Conservation (phyloP, 1,140 invertebrate genomes). For the Hylaeus anthracinus region DNA sequence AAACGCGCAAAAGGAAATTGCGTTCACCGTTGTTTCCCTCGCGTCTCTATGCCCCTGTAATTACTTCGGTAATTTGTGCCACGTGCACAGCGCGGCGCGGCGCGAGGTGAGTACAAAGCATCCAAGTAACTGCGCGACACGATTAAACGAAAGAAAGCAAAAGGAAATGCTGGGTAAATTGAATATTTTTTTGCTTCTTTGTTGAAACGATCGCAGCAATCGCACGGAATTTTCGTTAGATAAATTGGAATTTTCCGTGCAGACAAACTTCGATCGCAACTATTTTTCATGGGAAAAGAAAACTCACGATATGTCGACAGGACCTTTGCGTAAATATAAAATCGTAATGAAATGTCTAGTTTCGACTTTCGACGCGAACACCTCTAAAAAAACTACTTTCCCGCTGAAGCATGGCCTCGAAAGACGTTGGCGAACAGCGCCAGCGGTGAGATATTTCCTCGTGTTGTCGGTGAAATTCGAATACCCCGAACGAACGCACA, state of each 20-base stretch:
- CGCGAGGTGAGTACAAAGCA: not conserved
- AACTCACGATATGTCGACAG: too few species aligned
- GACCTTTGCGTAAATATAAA: too few species aligned
- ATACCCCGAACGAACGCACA: not conserved
- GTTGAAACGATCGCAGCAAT: not conserved
- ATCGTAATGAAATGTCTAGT: too few species aligned
- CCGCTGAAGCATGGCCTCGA: not conserved
- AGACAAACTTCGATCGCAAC: too few species aligned
- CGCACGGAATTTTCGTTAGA: not conserved
- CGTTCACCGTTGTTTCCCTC: not conserved
- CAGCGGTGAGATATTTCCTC: not conserved
- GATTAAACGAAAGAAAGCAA: slow-evolving; percentile 29
- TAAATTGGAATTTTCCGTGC: slow-evolving; percentile 6
- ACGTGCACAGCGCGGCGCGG: slow-evolving; percentile 10
- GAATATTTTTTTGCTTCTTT: slow-evolving; percentile 35
- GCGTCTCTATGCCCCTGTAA: not conserved
- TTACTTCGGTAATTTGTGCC: slow-evolving; percentile 40
- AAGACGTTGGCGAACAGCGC: not conserved
- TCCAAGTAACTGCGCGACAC: slow-evolving; percentile 1
- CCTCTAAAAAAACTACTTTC: not conserved
- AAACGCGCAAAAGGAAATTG: slow-evolving; percentile 2
- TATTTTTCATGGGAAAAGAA: too few species aligned
- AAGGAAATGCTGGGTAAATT: slow-evolving; percentile 17
- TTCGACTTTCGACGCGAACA: too few species aligned
- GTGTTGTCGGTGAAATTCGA: slow-evolving; percentile 15